Conservation (phyloP, 2,888 invertebrate species). For the Scaptomyza parva region DNA sequence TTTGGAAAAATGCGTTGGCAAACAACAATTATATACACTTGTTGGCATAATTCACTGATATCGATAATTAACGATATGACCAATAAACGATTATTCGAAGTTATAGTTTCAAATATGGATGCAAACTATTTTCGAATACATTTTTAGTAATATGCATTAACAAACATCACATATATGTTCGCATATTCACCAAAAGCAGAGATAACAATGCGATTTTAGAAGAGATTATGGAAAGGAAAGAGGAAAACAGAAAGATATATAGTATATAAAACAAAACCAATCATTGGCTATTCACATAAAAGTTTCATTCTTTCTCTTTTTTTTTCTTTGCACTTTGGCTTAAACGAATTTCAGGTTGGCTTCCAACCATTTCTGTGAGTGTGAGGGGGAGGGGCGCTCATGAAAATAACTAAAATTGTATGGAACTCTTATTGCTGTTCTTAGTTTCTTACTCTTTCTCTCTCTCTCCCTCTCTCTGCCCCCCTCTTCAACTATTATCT, state of each 20-base stretch:
- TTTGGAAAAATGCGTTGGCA: no score
- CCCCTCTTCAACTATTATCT: not conserved
- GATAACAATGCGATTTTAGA: no score
- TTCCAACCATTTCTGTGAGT: not conserved
- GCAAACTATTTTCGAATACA: no score
- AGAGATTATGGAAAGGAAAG: not conserved
- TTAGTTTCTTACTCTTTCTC: conserved; percentile 8
- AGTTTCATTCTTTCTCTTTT: conserved; percentile 6
- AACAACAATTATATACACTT: no score
- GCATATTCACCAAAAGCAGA: not conserved
- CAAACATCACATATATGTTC: no score
- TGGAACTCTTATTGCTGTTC: conserved; percentile 18
- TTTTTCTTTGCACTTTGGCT: conserved; percentile 33
- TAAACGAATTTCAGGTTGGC: conserved; percentile 51
- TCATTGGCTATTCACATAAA: conserved; percentile 43
- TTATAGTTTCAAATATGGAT: no score
- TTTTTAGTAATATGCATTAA: no score
- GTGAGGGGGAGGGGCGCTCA: conserved; percentile 25
- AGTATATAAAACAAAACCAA: conserved; percentile 35
- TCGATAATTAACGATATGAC: no score
- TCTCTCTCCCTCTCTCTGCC: not conserved
- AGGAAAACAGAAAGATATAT: not conserved
- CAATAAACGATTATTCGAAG: no score
- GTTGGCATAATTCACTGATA: no score
- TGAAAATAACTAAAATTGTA: conserved; percentile 61